Evolutionary conservation across 2,888 invertebrate species (phyloP).

Genomic region (Disparrhopalites patrizii): DNA sequence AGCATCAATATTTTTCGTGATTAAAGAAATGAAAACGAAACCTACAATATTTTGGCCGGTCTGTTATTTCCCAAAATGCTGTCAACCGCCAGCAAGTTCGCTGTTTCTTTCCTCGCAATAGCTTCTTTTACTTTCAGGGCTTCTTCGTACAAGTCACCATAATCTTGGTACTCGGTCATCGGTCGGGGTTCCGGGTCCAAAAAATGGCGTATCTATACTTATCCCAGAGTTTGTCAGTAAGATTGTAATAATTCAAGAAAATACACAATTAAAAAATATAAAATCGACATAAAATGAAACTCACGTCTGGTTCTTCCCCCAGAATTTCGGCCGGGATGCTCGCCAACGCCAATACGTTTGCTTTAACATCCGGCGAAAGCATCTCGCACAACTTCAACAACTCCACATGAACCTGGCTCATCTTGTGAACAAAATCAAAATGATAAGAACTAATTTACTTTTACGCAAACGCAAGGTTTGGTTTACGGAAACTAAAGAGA

Average conservation of each 20-base stretch:
- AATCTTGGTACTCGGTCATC: background rate
- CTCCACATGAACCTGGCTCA: conserved; percentile 2
- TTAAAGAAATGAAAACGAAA: background rate
- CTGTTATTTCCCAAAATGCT: background rate
- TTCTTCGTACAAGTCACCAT: background rate
- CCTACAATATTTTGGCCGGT: conserved; percentile 3
- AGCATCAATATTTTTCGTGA: background rate
- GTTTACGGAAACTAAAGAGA: no score
- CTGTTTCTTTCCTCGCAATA: background rate
- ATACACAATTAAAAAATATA: background rate
- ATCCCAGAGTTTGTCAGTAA: background rate
- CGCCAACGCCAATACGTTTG: background rate
- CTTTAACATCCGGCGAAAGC: background rate
- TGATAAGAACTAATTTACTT: no score
- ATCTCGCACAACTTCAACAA: background rate
- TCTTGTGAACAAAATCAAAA: no score
- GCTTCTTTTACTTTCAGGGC: background rate
- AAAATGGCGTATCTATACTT: background rate
- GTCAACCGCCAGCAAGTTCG: background rate
- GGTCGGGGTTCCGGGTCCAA: background rate
- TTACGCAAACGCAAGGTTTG: no score
- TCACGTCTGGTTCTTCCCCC: background rate
- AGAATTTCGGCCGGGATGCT: background rate
- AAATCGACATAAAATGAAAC: background rate
- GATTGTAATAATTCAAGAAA: background rate